phyloP scores from a whole-genome alignment of 1,140 invertebrate genomes.

The Drosophila elegans region DNA sequence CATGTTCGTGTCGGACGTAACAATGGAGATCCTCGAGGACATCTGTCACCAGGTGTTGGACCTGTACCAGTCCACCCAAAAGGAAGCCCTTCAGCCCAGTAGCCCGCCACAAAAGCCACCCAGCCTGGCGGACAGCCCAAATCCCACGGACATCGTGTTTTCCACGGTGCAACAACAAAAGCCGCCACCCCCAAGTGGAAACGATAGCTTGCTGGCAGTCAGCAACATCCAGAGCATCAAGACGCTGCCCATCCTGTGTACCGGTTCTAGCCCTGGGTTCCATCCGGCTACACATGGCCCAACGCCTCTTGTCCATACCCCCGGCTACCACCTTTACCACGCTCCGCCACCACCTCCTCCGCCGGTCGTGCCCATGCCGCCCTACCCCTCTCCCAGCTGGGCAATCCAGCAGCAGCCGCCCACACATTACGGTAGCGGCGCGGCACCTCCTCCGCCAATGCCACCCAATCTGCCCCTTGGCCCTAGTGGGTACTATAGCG shows the following conservation, averaged over 20 bases:
- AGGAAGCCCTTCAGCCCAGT: constrained; percentile 85
- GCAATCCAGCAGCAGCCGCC: constrained; percentile 56
- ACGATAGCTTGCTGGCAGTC: constrained; percentile 45
- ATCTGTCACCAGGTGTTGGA: constrained; percentile 98
- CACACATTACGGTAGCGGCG: constrained; percentile 47
- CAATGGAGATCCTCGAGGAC: constrained; percentile 97
- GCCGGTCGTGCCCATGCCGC: constrained; percentile 58
- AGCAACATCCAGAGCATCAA: constrained; percentile 70
- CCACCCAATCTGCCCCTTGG: constrained; percentile 49
- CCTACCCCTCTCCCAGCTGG: constrained; percentile 52
- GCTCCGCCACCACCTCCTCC: constrained; percentile 74
- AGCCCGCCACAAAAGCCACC: constrained; percentile 87
- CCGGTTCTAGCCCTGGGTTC: constrained; percentile 48
- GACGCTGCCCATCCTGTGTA: constrained; percentile 42
- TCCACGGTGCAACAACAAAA: constrained; percentile 16
- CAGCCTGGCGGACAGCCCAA: constrained; percentile 83
- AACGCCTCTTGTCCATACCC: constrained; percentile 7
- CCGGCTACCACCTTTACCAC: constrained; percentile 64
- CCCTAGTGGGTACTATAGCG: constrained; percentile 52
- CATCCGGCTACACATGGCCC: background rate
- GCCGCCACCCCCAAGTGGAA: constrained; percentile 30
- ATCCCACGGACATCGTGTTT: background rate
- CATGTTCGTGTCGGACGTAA: constrained; percentile 96
- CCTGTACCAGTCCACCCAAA: constrained; percentile 90
- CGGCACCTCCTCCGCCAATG: constrained; percentile 60